phyloP scores from a whole-genome alignment of 2,888 invertebrate genomes.

The Melinopterus prodromus region DNA sequence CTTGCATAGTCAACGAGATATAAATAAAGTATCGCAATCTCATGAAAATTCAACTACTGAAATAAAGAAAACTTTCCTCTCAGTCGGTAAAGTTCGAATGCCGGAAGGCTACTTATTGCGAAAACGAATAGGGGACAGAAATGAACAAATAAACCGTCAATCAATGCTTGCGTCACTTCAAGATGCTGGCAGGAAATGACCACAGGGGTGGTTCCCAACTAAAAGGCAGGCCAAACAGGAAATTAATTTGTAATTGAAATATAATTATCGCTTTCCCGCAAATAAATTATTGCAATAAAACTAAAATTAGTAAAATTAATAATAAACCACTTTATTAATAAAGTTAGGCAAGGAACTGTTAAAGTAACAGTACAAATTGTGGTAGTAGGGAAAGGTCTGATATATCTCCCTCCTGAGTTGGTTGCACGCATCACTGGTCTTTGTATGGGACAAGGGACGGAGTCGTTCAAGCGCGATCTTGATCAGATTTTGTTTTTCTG shows the following conservation, averaged over 20 bases:
- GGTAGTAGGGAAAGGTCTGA: neutral
- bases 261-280: neutral
- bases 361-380: no score
- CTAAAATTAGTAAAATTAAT: no score
- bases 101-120: constrained; percentile 6
- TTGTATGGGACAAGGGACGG: neutral
- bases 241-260: constrained; percentile 5
- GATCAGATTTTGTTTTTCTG: constrained; percentile 25
- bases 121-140: constrained; percentile 16
- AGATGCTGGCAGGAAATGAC: constrained; percentile 22
- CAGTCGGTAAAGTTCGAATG: neutral
- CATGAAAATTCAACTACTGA: constrained; percentile 26
- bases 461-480: constrained; percentile 10
- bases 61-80: constrained; percentile 9
- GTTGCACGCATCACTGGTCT: neutral
- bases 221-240: neutral
- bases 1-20: constrained; percentile 16
- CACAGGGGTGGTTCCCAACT: neutral
- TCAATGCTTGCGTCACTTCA: constrained; percentile 20
- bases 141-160: constrained; percentile 21
- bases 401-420: neutral
- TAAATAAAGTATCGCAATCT: constrained; percentile 6
- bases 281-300: no score
- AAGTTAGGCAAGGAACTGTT: no score
- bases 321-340: no score